Evolutionary conservation across 2,888 invertebrate species (phyloP), one percentile per base, ranked within the genome.

Genomic region (Eulithis testata): DNA sequence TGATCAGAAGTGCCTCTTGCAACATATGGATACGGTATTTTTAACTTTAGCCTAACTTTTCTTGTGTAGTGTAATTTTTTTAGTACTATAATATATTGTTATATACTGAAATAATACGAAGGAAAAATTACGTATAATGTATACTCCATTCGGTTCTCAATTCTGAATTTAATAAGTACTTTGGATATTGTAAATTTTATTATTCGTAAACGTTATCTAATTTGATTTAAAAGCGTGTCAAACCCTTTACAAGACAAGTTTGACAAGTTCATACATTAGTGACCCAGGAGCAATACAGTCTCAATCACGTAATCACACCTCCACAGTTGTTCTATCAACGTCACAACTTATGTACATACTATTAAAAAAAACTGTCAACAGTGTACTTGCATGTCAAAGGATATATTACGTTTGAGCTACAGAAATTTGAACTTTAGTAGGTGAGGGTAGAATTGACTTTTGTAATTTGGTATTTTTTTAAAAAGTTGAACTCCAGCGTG

Each of bases 401-500:
- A n/a, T 4, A 27, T 43, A n/a, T 7, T 53, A 6, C 36, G 7
- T 21, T 1, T n/a, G 0, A 36, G 37, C 9, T 52, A 2, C 14
- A 7, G 44, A 14, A 58, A n/a, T 58, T 63, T 59, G 21, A 61
- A 60, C 70, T 40, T 36, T 63, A 60, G 4, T 0, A 4, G 2
- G 53, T 54, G 31, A 68, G 43, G 54, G 64, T 76, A 80, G 71
- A 67, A 77, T 73, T 55, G 50, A 75, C 66, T 80, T 50, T 70
- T 37, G 12, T 21, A 37, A 40, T 53, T 49, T 57, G 65, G 60
- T 70, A 73, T 76, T 70, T 78, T 21, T 76, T 74, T 76, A 77
- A 85, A 83, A 86, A 5, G 87, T 86, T 78, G 85, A 81, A 82
- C 82, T 73, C 75, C 76, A 87, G 82, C 90, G 86, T 90, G 90